Percentiles rank a stretch among this genome's conserved stretches.
These are phyloP conservation scores for Macrosiphum euphorbiae DNA, from an alignment of 2,888 invertebrate species.

Conservation along the genomic window DNA sequence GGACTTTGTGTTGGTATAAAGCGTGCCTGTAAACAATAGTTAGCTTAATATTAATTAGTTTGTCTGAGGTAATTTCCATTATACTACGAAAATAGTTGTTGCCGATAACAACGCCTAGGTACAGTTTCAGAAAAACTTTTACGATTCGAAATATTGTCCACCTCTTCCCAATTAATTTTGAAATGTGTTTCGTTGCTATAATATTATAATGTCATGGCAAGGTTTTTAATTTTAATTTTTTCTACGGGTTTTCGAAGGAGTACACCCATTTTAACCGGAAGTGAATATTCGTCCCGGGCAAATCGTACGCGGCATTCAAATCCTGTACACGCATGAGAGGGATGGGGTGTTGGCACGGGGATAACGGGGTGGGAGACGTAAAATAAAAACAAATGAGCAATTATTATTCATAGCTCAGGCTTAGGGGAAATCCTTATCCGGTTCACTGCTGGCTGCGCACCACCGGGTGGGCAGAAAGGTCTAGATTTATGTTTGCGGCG, in stretches of 20 bases:
- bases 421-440: constrained; percentile 30
- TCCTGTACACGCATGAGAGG: not conserved
- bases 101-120: not conserved
- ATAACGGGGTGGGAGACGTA: too few species aligned
- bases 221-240: not conserved
- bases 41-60: not conserved
- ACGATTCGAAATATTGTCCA: not conserved
- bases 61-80: not conserved
- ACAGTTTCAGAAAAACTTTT: not conserved
- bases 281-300: not conserved
- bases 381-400: constrained; percentile 23
- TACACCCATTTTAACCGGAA: not conserved
- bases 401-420: constrained; percentile 36
- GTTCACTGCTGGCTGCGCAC: not conserved
- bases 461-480: not conserved
- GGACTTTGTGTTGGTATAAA: not conserved
- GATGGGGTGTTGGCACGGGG: not conserved
- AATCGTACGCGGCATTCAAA: not conserved
- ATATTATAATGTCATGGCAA: not conserved
- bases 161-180: not conserved
- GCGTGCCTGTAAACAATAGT: not conserved
- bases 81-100: not conserved
- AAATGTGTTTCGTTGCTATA: not conserved
- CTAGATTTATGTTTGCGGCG: not conserved
- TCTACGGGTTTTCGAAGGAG: not conserved